Evolutionary conservation across 1,140 invertebrate genomes (phyloP).

Genomic region (Leptopilina clavipes): DNA sequence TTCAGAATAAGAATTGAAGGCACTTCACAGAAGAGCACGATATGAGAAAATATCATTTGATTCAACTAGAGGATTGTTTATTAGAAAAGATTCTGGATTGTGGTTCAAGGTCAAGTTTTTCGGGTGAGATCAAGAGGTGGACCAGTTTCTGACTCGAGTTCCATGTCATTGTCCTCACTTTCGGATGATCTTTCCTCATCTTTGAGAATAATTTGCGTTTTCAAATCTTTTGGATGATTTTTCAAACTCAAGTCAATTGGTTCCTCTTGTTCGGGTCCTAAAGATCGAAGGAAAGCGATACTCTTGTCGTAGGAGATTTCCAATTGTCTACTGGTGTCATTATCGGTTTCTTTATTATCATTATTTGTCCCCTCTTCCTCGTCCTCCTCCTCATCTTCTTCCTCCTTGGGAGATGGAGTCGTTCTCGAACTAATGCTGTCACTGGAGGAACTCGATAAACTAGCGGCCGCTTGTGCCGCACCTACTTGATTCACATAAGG

Average conservation of each 20-base stretch:
- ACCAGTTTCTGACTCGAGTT: constrained; percentile 61
- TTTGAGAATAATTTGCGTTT: not conserved
- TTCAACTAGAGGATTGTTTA: not conserved
- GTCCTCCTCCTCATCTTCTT: not conserved
- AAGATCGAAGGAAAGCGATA: constrained; percentile 64
- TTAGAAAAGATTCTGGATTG: no score
- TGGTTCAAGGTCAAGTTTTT: constrained; percentile 73
- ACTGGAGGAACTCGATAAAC: constrained; percentile 66
- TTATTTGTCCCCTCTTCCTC: not conserved
- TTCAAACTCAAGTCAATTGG: constrained; percentile 87
- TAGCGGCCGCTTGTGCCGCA: constrained; percentile 56
- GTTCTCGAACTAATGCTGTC: constrained; percentile 66
- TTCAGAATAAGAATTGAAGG: no score
- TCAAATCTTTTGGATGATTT: constrained; percentile 74
- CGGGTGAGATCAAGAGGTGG: constrained; percentile 82
- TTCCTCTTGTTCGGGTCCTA: constrained; percentile 77
- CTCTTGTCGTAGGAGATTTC: constrained; percentile 62
- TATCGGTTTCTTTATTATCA: constrained; percentile 34
- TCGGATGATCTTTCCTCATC: constrained; percentile 65
- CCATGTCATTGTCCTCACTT: constrained; percentile 65
- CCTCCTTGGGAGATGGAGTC: constrained; percentile 65
- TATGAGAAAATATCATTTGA: no score
- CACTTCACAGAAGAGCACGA: no score
- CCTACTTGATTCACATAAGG: constrained; percentile 67
- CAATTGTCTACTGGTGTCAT: constrained; percentile 35